A percentile compares a stretch with the other conserved stretches of the same genome.
Evolutionary conservation across 2,113 vertebrate species (phyloP).

Genomic region (Alligator mississippiensis): DNA sequence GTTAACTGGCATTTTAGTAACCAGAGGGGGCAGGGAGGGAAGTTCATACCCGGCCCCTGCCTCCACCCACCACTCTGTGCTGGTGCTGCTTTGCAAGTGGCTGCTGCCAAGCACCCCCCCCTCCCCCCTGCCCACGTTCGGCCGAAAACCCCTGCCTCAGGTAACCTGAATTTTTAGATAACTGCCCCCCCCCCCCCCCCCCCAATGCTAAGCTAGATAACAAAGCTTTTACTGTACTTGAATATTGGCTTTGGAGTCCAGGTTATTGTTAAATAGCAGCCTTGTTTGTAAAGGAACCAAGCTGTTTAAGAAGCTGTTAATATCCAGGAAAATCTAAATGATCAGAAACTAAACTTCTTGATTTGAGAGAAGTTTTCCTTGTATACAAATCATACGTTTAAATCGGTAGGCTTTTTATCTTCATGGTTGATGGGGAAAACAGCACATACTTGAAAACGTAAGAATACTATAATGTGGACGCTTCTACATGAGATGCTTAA

Average conservation of each 20-base stretch:
- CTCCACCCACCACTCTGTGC: no score
- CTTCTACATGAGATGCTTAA: no score
- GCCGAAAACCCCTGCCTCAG: no score
- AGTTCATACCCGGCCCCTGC: no score
- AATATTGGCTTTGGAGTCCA: background rate
- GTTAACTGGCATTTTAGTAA: no score
- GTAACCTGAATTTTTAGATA: no score
- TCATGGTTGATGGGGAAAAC: background rate
- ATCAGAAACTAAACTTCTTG: background rate
- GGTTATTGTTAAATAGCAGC: background rate
- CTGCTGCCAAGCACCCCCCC: no score
- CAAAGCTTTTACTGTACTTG: background rate
- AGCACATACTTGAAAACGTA: background rate
- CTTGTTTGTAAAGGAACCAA: background rate
- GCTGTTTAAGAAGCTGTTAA: background rate
- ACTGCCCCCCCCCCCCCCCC: no score
- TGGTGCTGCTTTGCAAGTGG: no score
- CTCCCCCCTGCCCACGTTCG: no score
- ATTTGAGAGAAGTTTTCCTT: background rate
- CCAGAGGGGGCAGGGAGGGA: no score
- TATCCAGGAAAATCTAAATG: background rate
- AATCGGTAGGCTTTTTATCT: background rate
- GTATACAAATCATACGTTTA: background rate
- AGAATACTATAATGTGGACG: background rate
- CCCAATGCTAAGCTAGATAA: no score